Conservation (phyloP, 2,888 invertebrate genomes). For the Mylabris sibirica region DNA sequence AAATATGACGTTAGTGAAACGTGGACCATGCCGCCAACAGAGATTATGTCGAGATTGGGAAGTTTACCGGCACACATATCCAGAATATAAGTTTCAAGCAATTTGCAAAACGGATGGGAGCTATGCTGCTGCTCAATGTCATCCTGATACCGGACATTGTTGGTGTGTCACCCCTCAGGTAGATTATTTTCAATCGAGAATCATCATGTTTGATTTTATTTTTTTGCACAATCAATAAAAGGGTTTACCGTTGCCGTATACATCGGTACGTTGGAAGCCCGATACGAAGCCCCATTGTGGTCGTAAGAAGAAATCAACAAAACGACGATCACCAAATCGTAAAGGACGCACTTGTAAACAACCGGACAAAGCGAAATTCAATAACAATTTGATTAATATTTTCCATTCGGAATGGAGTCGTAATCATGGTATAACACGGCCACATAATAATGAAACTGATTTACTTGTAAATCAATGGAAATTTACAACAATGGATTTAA, state of each 20-base stretch:
- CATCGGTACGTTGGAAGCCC: slow-evolving; percentile 68
- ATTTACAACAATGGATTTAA: slow-evolving; percentile 82
- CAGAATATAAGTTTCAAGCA: slow-evolving; percentile 68
- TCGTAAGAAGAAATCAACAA: slow-evolving; percentile 54
- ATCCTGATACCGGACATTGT: slow-evolving; percentile 69
- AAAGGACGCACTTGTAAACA: slow-evolving; percentile 71
- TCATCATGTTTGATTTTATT: neutral
- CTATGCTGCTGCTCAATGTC: slow-evolving; percentile 87
- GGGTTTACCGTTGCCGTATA: slow-evolving; percentile 83
- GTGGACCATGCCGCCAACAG: slow-evolving; percentile 78
- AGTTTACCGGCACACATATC: slow-evolving; percentile 38
- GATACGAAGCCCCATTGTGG: slow-evolving; percentile 75
- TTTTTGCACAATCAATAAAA: slow-evolving; percentile 58
- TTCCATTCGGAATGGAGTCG: slow-evolving; percentile 78
- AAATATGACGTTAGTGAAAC: slow-evolving; percentile 75
- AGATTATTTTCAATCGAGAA: neutral
- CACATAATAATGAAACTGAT: slow-evolving; percentile 57
- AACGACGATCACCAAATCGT: slow-evolving; percentile 69
- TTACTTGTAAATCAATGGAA: slow-evolving; percentile 85
- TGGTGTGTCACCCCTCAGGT: slow-evolving; percentile 75
- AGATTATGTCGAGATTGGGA: slow-evolving; percentile 51
- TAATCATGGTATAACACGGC: slow-evolving; percentile 52
- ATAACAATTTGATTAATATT: slow-evolving; percentile 82
- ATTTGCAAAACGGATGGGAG: slow-evolving; percentile 84
- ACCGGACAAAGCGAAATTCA: slow-evolving; percentile 80